Base-by-base conservation (phyloP, 2,888 invertebrate genomes). In the Macaria liturata region DNA sequence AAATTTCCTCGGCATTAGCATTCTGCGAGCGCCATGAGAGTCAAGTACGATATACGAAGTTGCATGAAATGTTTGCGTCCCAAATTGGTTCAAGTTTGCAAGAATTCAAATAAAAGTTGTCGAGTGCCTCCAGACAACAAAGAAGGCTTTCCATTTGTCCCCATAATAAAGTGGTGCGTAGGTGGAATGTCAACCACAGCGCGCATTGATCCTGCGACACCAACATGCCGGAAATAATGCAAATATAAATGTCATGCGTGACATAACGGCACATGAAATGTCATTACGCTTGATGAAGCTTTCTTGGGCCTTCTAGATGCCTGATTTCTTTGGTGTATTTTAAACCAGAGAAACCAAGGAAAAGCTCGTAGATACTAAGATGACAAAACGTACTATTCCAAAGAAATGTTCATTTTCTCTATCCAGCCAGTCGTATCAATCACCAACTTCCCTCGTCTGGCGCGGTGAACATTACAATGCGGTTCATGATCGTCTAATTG, bases 91-190 rank as follows among this genome's bases (percentile, higher is more conserved):
- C 42, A 9, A 42, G 9, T 42, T 42, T 8, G n/a, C 9, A n/a
- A 42, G n/a, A 9, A n/a, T n/a, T n/a, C 42, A 3, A 5, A n/a
- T 42, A 42, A 8, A 42, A 42, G n/a, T n/a, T 42, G 8, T n/a
- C 4, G 8, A 4, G 1, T n/a, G 9, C 6, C 42, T 42, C 42
- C 44, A 37, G 44, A 50, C 50, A 30, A 50, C 44, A 50, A 44
- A 44, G 50, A 34, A 9, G 32, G 37, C 32, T 8, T 20, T 20
- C 43, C 44, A 44, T 60, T 66, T 59, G 53, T 43, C 57, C 43
- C 45, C 48, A 55, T 51, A 58, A 67, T 67, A 44, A 44, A 44
- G 31, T 44, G 32, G 32, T 7, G 34, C 9, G 50, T 50, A n/a
- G 50, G 50, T 30, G 44, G 43, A 20, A 50, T 44, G 50, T 44